A percentile compares a stretch with the other conserved stretches of the same genome.
Evolutionary conservation across 2,888 invertebrate genomes (phyloP).

Genomic region (Cephonodes hylas): DNA sequence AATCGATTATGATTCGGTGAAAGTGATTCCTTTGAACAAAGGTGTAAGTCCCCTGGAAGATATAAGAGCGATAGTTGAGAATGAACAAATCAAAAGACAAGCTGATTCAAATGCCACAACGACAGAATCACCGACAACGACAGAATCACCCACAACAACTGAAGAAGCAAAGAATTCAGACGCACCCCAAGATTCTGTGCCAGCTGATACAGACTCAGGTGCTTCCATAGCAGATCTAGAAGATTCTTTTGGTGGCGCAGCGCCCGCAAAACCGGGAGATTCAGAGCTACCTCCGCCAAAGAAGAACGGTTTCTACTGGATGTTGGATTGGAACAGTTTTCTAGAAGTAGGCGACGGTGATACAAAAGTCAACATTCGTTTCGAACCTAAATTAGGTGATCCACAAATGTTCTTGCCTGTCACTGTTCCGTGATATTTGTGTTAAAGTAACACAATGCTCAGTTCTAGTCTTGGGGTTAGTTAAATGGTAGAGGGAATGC

Average conservation of each 20-base stretch:
- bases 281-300: slow-evolving; percentile 84
- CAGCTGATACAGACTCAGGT: slow-evolving; percentile 72
- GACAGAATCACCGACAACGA: slow-evolving; percentile 36
- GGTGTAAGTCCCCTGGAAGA: slow-evolving; percentile 61
- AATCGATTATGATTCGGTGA: slow-evolving; percentile 67
- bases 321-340: slow-evolving; percentile 93
- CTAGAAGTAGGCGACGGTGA: slow-evolving; percentile 90
- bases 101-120: slow-evolving; percentile 35
- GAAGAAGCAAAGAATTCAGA: slow-evolving; percentile 45
- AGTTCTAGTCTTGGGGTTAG: slow-evolving; percentile 53
- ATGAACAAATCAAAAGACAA: slow-evolving; percentile 65
- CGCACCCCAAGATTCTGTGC: slow-evolving; percentile 51
- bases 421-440: slow-evolving; percentile 82
- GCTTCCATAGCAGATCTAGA: slow-evolving; percentile 85
- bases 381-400: slow-evolving; percentile 90
- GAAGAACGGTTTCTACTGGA: slow-evolving; percentile 90
- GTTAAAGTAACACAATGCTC: slow-evolving; percentile 30
- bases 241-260: slow-evolving; percentile 88
- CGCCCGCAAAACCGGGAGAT: slow-evolving; percentile 79
- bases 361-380: slow-evolving; percentile 88
- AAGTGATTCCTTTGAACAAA: slow-evolving; percentile 68
- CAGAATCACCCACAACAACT: slow-evolving; percentile 33
- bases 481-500: slow-evolving; percentile 23
- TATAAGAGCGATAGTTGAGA: slow-evolving; percentile 37
- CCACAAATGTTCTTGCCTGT: slow-evolving; percentile 89